These are phyloP conservation scores for Catocala sponsa DNA, from an alignment of 2,888 invertebrate genomes.

Conservation along the genomic window DNA sequence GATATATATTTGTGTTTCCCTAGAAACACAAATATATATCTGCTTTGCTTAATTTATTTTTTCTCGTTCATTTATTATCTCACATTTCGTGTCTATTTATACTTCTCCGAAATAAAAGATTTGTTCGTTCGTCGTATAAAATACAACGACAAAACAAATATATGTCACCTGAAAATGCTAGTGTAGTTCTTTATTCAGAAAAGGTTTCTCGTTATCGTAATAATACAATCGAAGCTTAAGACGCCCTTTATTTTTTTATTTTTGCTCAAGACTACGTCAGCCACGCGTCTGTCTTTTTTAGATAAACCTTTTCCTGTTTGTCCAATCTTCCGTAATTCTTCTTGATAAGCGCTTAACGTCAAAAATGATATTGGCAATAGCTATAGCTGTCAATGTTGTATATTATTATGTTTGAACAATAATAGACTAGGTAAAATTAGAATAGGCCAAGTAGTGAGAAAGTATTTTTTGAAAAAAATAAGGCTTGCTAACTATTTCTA, in stretches of 20 bases:
- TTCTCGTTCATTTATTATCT: too few relatives aligned
- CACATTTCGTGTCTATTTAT: too few relatives aligned
- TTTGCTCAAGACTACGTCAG: slow-evolving; percentile 42
- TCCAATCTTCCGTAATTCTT: slow-evolving; percentile 23
- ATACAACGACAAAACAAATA: not conserved
- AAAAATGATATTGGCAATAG: slow-evolving; percentile 3
- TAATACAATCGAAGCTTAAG: slow-evolving; percentile 48
- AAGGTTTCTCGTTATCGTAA: slow-evolving; percentile 50
- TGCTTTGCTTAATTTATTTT: too few relatives aligned
- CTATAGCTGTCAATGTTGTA: not conserved
- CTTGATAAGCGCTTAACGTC: slow-evolving; percentile 15
- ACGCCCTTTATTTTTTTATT: slow-evolving; percentile 44
- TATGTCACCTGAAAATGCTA: not conserved
- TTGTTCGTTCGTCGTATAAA: too few relatives aligned
- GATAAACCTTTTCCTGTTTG: slow-evolving; percentile 43
- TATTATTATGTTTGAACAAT: too few relatives aligned
- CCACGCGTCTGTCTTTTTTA: slow-evolving; percentile 37
- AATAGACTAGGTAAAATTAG: too few relatives aligned
- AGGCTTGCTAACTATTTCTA: too few relatives aligned
- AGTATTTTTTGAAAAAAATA: too few relatives aligned
- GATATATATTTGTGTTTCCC: too few relatives aligned
- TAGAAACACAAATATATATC: too few relatives aligned
- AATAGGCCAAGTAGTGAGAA: too few relatives aligned
- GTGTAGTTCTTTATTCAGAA: slow-evolving; percentile 22
- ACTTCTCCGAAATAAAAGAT: not conserved